phyloP scores from a whole-genome alignment of 2,797 vertebrate species.

The Neomorphus geoffroyi region DNA sequence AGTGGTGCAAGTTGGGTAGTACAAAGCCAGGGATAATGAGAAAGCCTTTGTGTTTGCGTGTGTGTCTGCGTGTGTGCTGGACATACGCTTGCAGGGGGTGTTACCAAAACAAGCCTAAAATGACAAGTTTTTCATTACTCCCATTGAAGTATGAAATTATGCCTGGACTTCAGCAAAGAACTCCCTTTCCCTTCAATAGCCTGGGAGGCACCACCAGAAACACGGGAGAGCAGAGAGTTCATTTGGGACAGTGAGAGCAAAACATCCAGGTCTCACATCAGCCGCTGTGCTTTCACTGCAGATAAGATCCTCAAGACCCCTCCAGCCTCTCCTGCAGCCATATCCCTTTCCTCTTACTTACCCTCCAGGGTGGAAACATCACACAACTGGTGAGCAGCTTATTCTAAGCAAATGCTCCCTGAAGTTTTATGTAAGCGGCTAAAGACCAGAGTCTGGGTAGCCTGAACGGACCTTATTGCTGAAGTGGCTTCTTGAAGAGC shows the following conservation, averaged over 20 bases:
- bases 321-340: neutral
- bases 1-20: neutral
- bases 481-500: neutral
- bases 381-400: neutral
- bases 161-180: neutral
- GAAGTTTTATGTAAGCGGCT: neutral
- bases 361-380: neutral
- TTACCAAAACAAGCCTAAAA: neutral
- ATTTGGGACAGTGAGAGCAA: neutral
- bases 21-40: neutral
- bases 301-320: neutral
- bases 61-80: neutral
- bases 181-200: neutral
- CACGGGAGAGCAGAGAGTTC: neutral
- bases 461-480: neutral
- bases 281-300: neutral
- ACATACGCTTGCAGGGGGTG: neutral
- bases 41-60: neutral
- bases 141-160: neutral
- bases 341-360: neutral
- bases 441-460: neutral
- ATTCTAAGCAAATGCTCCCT: neutral
- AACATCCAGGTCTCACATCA: neutral
- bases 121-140: neutral
- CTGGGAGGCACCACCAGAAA: neutral